A percentile compares a stretch with the other conserved stretches of the same genome.
Conservation (phyloP, 1,140 invertebrate species). For the Pygmarrhopalites habei region DNA sequence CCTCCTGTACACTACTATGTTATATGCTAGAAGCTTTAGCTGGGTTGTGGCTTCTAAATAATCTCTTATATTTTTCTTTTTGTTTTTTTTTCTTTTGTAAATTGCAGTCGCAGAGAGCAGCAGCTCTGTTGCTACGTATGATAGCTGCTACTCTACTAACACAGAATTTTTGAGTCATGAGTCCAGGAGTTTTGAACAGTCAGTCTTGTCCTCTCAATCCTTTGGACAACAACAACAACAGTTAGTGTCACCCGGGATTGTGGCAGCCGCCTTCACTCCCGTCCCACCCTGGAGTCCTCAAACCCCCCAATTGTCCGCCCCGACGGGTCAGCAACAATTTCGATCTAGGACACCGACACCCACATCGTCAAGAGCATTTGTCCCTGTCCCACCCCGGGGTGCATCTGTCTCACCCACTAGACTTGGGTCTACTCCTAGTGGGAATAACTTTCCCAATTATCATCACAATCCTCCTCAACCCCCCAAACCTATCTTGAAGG, state of each 20-base stretch:
- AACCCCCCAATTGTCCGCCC: too few species aligned
- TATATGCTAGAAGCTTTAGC: too few species aligned
- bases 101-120: conserved; percentile 31
- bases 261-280: too few species aligned
- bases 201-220: neutral
- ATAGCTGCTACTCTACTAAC: conserved; percentile 36
- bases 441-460: conserved; percentile 5
- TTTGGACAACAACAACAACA: conserved; percentile 8
- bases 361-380: neutral
- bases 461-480: neutral
- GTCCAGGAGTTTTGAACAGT: conserved; percentile 1
- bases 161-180: conserved; percentile 22
- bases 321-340: conserved; percentile 2
- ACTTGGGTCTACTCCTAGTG: neutral
- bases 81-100: conserved; percentile 19
- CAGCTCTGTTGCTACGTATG: conserved; percentile 24
- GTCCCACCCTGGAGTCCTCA: too few species aligned
- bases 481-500: conserved; percentile 32
- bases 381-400: conserved; percentile 1
- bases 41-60: too few species aligned
- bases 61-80: too few species aligned
- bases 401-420: conserved; percentile 9
- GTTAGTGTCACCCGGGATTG: neutral
- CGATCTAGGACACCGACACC: conserved; percentile 9
- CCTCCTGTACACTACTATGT: too few species aligned